A percentile compares a stretch with the other conserved stretches of the same genome.
Conservation (phyloP, 2,797 vertebrate species). For the Heterohyrax brucei region DNA sequence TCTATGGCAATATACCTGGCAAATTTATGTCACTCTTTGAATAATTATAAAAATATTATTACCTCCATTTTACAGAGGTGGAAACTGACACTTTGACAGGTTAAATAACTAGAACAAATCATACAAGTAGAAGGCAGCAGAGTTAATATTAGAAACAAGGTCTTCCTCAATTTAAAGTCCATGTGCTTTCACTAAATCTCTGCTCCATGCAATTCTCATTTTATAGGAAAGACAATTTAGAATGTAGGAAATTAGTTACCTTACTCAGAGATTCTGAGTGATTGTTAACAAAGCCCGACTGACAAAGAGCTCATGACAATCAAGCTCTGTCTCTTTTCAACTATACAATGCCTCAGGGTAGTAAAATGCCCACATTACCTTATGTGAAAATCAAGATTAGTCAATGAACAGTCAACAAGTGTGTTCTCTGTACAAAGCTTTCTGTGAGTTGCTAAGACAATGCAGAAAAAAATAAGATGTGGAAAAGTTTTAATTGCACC, state of each 20-base stretch:
- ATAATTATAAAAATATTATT: not conserved
- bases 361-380: not conserved
- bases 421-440: not conserved
- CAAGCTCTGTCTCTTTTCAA: not conserved
- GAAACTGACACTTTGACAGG: not conserved
- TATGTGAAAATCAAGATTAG: not conserved
- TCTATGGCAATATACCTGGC: not conserved
- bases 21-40: not conserved
- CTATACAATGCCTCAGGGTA: not conserved
- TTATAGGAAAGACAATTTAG: not conserved
- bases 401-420: slow-evolving; percentile 2
- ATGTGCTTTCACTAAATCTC: not conserved
- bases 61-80: slow-evolving; percentile 9
- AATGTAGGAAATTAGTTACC: slow-evolving; percentile 23
- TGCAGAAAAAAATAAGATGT: not conserved
- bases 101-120: not conserved
- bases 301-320: not conserved
- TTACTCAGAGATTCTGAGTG: not conserved
- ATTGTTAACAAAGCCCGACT: not conserved
- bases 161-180: slow-evolving; percentile 10
- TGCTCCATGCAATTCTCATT: slow-evolving; percentile 24
- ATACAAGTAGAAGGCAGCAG: not conserved
- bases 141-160: not conserved
- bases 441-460: not conserved
- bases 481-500: not conserved